Conservation (phyloP, 64 coral and sea anemone genomes). For the Porites australiensis region DNA sequence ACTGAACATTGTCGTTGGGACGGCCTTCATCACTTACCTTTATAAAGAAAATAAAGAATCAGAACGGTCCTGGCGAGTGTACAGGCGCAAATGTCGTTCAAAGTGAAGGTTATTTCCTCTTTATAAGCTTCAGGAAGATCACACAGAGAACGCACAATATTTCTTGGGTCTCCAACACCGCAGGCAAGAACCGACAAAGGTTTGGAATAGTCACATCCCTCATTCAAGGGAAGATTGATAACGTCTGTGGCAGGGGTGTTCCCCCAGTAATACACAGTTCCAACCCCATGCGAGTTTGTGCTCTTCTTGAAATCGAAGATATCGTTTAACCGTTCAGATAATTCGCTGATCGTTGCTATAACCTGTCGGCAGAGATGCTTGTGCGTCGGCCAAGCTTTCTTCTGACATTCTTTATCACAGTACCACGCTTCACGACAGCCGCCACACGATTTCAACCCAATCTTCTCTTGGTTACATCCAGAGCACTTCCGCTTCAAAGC, state of each 20-base stretch:
- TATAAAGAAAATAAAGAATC: slow-evolving; percentile 54
- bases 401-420: slow-evolving; percentile 32
- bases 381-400: slow-evolving; percentile 24
- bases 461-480: slow-evolving; percentile 23
- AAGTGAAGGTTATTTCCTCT: slow-evolving; percentile 45
- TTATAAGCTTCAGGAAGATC: slow-evolving; percentile 42
- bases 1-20: no score
- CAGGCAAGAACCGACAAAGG: slow-evolving; percentile 47
- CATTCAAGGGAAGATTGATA: slow-evolving; percentile 59
- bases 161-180: slow-evolving; percentile 66
- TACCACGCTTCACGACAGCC: slow-evolving; percentile 63
- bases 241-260: slow-evolving; percentile 60
- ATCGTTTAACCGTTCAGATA: background rate
- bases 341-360: background rate
- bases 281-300: background rate
- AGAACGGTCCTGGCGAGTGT: slow-evolving; percentile 67
- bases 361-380: slow-evolving; percentile 31
- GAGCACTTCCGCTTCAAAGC: slow-evolving; percentile 2
- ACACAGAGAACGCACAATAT: slow-evolving; percentile 36
- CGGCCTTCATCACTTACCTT: slow-evolving; percentile 17
- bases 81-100: slow-evolving; percentile 73
- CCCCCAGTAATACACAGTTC: slow-evolving; percentile 59
- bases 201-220: slow-evolving; percentile 19
- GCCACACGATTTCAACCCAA: slow-evolving; percentile 20
- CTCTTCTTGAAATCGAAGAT: background rate